Base-by-base conservation (phyloP, 1,140 invertebrate genomes). In the Drepana arcuata region DNA sequence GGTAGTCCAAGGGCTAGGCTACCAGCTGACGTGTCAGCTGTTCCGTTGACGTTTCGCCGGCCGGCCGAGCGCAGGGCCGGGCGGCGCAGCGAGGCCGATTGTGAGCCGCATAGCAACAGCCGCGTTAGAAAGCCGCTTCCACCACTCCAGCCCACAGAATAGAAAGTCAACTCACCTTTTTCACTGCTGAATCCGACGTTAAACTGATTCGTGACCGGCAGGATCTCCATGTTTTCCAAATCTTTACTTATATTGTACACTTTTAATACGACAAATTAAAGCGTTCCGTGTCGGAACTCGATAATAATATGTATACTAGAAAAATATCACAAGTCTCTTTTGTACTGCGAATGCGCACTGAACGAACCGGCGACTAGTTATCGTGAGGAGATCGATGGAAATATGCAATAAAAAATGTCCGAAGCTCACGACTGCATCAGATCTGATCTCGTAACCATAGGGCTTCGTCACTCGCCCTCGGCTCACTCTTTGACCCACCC, bases 21-120 rank as follows among this genome's bases (percentile, higher is more conserved):
- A n/a, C n/a, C 26, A 95, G 91, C 79, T 94, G 92, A 42, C 90
- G 90, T 66, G 91, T 92, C 55, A 88, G 86, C 56, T 93, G 82
- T 62, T 89, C n/a, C n/a, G n/a, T 28, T 87, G 89, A 49, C 88
- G 18, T 21, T 5, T 21, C 18, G 18, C 4, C 18, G 4, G 18
- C 4, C 18, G 4, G 4, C 18, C 18, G 9, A 21, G 18, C 4
- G 18, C 18, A 21, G 9, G 18, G 18, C 18, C 18, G 4, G 9
- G 18, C 18, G 4, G 18, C 4, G 18, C 24, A 26, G 24, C 24
- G 2, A 6, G 24, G 24, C 24, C 24, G 30, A 34, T 71, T 71
- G 74, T 70, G 69, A 71, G 70, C 68, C 72, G 70, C 77, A 42
- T 78, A 61, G 77, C 77, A 79, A 81, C 77, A 73, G 56, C 56